Evolutionary conservation across 2,113 vertebrate genomes (phyloP), one percentile per base, ranked within the genome.

Genomic region (Pelecanus crispus): DNA sequence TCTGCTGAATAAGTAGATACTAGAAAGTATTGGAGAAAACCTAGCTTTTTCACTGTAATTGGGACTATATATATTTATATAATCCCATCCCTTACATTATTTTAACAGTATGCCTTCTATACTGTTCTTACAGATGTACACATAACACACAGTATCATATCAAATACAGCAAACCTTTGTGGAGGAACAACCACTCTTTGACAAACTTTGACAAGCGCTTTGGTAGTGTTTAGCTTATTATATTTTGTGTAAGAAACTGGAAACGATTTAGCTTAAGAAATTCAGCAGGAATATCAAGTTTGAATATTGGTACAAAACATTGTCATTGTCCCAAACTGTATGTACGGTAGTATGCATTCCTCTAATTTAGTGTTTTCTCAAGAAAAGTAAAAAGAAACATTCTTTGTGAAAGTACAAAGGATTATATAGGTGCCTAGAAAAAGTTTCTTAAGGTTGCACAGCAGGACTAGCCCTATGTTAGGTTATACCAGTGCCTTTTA

Each of bases 311-410:
- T 49, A 71, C 12, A 72, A 72, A 78, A 52, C 26, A 28, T 32
- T 42, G 16, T 38, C 36, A 53, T 59, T 13, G 3, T 24, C 45
- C 32, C 5, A 72, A 55, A 38, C 3, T 29, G 1, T 17, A 34
- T 7, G 0, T 13, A 44, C 17, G 49, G 7, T 28, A 22, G 10
- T 0, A 0, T 6, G 9, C 0, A 0, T 38, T 63, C 63, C 52
- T 80, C 61, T 55, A 45, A 45, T n/a, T 13, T 11, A 47, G 6
- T 40, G 13, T 40, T 78, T 89, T 78, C 40, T 83, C 24, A 25
- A 34, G 17, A 44, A 21, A 83, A 74, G 4, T 14, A 10, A 40
- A 71, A 71, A 12, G 10, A 86, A 67, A 25, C 2, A 16, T 68
- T 18, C 28, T 50, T 21, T 29, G 2, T n/a, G 16, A 42, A 88